Evolutionary conservation across 1,140 invertebrate genomes (phyloP).

Genomic region (Musca domestica): DNA sequence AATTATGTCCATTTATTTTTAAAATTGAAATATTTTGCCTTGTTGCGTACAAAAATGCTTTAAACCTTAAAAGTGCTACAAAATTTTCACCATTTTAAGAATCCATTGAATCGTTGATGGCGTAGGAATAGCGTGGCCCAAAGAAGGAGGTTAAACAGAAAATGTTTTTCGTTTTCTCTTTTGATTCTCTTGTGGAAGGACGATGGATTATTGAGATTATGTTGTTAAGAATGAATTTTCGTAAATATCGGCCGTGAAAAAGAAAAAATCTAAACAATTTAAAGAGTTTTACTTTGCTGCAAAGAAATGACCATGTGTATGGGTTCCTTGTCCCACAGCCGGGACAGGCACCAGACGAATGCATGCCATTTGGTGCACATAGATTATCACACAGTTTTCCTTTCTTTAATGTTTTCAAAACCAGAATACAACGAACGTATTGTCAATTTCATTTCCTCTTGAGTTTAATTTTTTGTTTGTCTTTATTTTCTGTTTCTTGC

Average conservation of each 20-base stretch:
- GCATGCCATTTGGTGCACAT: background rate
- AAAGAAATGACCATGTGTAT: background rate
- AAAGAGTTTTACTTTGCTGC: slow-evolving; percentile 26
- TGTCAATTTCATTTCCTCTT: slow-evolving; percentile 33
- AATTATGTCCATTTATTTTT: slow-evolving; percentile 2
- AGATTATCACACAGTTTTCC: background rate
- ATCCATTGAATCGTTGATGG: background rate
- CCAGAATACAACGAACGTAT: slow-evolving; percentile 30
- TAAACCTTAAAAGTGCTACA: slow-evolving; percentile 36
- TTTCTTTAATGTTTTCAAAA: background rate
- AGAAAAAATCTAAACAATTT: slow-evolving; percentile 55
- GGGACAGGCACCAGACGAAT: background rate
- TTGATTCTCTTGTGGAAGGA: slow-evolving; percentile 26
- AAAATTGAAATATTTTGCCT: too few relatives aligned
- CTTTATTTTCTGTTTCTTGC: slow-evolving; percentile 31
- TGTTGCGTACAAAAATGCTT: slow-evolving; percentile 24
- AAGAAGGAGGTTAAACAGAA: slow-evolving; percentile 11
- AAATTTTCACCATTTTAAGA: slow-evolving; percentile 27
- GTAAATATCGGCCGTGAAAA: slow-evolving; percentile 50
- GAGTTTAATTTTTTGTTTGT: slow-evolving; percentile 29
- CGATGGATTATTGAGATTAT: slow-evolving; percentile 28
- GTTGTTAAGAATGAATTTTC: slow-evolving; percentile 8
- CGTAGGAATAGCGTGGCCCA: slow-evolving; percentile 15
- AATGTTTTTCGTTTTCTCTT: background rate
- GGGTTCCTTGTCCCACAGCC: background rate